Base-by-base conservation (phyloP, 1,140 invertebrate species). In the Bombus affinis region DNA sequence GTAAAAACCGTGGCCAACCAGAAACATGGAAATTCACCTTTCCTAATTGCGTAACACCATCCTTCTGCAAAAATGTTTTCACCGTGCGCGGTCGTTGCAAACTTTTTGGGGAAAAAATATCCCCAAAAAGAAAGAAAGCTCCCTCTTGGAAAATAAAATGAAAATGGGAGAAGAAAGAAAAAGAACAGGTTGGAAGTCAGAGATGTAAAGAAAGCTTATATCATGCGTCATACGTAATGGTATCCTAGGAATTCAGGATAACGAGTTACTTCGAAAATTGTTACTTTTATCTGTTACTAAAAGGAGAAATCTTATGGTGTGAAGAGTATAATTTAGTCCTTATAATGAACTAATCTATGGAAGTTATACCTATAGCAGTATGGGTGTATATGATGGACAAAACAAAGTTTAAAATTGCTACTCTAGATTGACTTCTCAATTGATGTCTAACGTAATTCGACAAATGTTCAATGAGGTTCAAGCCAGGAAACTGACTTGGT, bases 21-120 rank as follows among this genome's bases (percentile, higher is more conserved):
- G 66, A 71, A 79, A 84, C 82, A 78, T 13, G 65, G 47, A 57
- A 59, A 70, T 78, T 79, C 82, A 59, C 75, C 75, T 79, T 84
- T 47, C 65, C 53, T 84, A 84, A 84, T 84, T 84, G 65, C n/a
- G 66, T 66, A 35, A 83, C 81, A 42, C 13, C 32, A 72, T 78
- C 18, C 74, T 57, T 37, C 10, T 39, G 25, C 25, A 22, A 84
- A 84, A 84, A 84, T 84, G 66, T 78, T 79, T 59, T 53, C 42
- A 18, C 10, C 28, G 47, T 13, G 53, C 8, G 22, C 22, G 32
- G 10, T 37, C 1, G 59, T 28, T 32, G 47, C 32, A 83, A 78
- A 15, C 25, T 76, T 76, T 74, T 57, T 13, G 35, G 47, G 8
- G 0, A n/a, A 62, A 28, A 28, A 62, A 62, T 10, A n/a, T 62